These are phyloP conservation scores for Drosophila hamatofila DNA, from an alignment of 2,888 invertebrate species.

Conservation along the genomic window DNA sequence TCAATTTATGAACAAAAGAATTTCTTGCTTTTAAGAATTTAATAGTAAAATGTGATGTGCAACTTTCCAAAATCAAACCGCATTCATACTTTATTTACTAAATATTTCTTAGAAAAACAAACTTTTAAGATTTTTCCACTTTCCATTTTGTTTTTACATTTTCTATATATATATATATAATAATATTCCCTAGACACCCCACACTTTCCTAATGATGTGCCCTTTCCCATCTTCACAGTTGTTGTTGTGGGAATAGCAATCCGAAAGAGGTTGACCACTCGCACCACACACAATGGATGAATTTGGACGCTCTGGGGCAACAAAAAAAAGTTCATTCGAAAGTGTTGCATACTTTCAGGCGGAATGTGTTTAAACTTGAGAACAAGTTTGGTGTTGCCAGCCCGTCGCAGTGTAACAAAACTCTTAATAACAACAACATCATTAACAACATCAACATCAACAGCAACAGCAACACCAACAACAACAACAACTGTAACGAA, in stretches of 20 bases:
- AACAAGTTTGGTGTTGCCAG: conserved; percentile 60
- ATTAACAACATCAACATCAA: background rate
- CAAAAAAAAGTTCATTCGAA: conserved; percentile 1
- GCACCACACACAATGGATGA: conserved; percentile 4
- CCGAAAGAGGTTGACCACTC: conserved; percentile 5
- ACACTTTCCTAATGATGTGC: background rate
- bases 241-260: background rate
- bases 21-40: background rate
- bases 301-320: background rate
- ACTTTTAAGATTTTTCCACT: background rate
- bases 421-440: conserved; percentile 15
- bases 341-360: conserved; percentile 62
- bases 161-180: too few relatives aligned
- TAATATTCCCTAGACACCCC: background rate
- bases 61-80: background rate
- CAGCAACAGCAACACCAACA: background rate
- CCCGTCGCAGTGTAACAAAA: conserved; percentile 20
- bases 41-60: background rate
- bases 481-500: conserved; percentile 1
- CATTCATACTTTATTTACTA: background rate
- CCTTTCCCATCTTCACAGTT: background rate
- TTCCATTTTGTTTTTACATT: background rate
- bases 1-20: background rate
- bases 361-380: conserved; percentile 11
- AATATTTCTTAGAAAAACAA: background rate